These are phyloP conservation scores for Hippoglossus hippoglossus DNA, from an alignment of 2,797 vertebrate genomes.

Conservation along the genomic window DNA sequence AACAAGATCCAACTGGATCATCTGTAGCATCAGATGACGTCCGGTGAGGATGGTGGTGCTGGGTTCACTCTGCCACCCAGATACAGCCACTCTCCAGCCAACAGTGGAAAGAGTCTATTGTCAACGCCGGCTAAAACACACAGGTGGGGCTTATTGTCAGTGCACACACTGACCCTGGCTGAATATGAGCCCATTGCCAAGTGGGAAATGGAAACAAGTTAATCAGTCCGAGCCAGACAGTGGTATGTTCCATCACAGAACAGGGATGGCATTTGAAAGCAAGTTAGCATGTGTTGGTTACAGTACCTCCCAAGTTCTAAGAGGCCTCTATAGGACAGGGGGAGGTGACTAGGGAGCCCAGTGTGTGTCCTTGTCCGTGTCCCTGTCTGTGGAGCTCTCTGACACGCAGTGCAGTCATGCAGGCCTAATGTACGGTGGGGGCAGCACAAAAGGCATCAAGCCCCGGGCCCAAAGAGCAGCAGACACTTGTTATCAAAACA, in stretches of 20 bases:
- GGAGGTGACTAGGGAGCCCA: constrained; percentile 35
- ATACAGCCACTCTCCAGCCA: constrained; percentile 41
- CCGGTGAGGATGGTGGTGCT: constrained; percentile 46
- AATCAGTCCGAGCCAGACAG: constrained; percentile 59
- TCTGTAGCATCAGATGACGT: constrained; percentile 59
- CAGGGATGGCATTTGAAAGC: constrained; percentile 28
- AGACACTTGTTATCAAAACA: constrained; percentile 88
- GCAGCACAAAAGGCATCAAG: constrained; percentile 83
- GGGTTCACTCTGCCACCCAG: constrained; percentile 45
- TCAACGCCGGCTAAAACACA: constrained; percentile 63
- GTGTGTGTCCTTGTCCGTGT: constrained; percentile 58
- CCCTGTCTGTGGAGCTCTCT: constrained; percentile 61
- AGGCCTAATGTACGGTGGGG: constrained; percentile 74
- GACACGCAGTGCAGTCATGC: constrained; percentile 78
- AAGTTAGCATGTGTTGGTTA: constrained; percentile 7
- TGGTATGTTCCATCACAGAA: constrained; percentile 38
- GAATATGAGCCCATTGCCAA: constrained; percentile 58
- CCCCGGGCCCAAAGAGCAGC: constrained; percentile 78
- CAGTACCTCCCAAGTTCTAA: constrained; percentile 29
- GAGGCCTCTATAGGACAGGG: constrained; percentile 13
- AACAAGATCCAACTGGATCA: constrained; percentile 41
- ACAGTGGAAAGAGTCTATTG: constrained; percentile 47
- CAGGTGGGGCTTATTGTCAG: constrained; percentile 68
- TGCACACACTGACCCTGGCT: constrained; percentile 57
- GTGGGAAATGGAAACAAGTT: constrained; percentile 63